Percentiles rank a stretch among this genome's conserved stretches.
These are phyloP conservation scores for Oscheius sp. DNA, from an alignment of 1,140 invertebrate species.

Conservation along the genomic window DNA sequence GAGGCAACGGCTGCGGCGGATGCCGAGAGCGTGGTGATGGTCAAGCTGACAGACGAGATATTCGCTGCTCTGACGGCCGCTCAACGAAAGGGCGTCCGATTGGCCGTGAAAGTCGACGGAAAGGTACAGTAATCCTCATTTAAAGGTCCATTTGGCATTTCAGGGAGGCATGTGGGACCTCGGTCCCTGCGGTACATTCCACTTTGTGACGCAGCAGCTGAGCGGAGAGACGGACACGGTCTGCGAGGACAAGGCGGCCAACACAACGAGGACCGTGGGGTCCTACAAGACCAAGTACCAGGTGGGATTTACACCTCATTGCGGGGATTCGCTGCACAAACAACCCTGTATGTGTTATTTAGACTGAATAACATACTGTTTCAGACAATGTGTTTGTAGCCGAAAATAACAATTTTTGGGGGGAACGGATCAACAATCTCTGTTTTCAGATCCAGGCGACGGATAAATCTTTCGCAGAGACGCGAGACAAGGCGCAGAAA, in stretches of 20 bases:
- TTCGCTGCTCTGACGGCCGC: constrained; percentile 9
- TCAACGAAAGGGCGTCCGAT: background rate
- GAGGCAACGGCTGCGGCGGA: constrained; percentile 12
- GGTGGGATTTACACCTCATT: background rate
- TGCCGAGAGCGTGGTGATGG: constrained; percentile 21
- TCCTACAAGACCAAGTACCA: constrained; percentile 20
- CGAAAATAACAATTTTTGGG: background rate
- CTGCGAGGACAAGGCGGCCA: background rate
- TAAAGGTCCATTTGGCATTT: background rate
- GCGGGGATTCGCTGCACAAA: background rate
- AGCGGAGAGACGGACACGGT: constrained; percentile 20
- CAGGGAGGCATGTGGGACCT: background rate
- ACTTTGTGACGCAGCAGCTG: background rate
- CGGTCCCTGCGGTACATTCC: background rate
- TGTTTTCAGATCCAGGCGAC: constrained; percentile 43
- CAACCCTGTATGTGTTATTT: too few relatives aligned
- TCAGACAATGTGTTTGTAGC: too few relatives aligned
- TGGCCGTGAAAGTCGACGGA: constrained; percentile 10
- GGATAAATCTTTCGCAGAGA: constrained; percentile 41
- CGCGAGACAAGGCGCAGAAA: constrained; percentile 42
- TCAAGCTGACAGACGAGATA: constrained; percentile 27
- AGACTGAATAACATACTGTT: too few relatives aligned
- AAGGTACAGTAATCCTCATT: background rate
- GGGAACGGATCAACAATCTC: background rate
- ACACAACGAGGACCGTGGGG: background rate